A percentile compares a stretch with the other conserved stretches of the same genome.
phyloP scores from a whole-genome alignment of 2,888 invertebrate genomes.

The Criorhina ranunculi region DNA sequence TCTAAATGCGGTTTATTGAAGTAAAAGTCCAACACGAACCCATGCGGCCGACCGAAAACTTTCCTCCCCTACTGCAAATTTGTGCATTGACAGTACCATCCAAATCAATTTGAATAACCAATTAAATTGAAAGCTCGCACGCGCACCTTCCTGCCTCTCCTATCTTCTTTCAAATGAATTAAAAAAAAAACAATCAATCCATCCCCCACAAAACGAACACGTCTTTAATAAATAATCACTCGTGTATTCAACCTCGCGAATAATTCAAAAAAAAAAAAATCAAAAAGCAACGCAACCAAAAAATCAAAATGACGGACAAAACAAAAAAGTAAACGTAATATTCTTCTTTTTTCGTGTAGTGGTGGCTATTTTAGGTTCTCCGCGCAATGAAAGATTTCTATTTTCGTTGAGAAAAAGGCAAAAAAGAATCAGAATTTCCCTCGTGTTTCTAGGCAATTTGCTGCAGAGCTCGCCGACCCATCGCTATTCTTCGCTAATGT shows the following conservation, averaged over 20 bases:
- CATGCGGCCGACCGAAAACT: neutral
- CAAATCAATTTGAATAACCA: conserved; percentile 42
- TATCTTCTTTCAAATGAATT: neutral
- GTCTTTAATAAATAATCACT: conserved; percentile 9
- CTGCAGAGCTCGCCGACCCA: conserved; percentile 32
- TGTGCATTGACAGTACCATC: neutral
- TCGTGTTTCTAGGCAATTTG: conserved; percentile 59
- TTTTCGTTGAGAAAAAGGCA: conserved; percentile 42
- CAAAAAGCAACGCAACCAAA: conserved; percentile 13
- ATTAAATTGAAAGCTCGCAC: conserved; percentile 39
- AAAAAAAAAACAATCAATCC: conserved; percentile 32
- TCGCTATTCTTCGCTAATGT: conserved; percentile 27
- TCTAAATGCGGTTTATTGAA: no score
- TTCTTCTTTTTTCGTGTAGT: conserved; percentile 37
- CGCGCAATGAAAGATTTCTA: conserved; percentile 65
- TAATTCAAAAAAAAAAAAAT: conserved; percentile 35
- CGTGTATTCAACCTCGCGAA: conserved; percentile 49
- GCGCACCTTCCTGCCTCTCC: neutral
- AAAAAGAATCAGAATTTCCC: conserved; percentile 55
- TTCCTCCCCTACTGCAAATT: neutral
- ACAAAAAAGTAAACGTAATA: conserved; percentile 18
- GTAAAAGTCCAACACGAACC: no score
- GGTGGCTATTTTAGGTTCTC: conserved; percentile 63
- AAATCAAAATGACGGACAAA: conserved; percentile 5
- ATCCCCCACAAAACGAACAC: conserved; percentile 11